Evolutionary conservation across 2,113 vertebrate species (phyloP), one percentile per base, ranked within the genome.

Genomic region (Ciconia stormi): DNA sequence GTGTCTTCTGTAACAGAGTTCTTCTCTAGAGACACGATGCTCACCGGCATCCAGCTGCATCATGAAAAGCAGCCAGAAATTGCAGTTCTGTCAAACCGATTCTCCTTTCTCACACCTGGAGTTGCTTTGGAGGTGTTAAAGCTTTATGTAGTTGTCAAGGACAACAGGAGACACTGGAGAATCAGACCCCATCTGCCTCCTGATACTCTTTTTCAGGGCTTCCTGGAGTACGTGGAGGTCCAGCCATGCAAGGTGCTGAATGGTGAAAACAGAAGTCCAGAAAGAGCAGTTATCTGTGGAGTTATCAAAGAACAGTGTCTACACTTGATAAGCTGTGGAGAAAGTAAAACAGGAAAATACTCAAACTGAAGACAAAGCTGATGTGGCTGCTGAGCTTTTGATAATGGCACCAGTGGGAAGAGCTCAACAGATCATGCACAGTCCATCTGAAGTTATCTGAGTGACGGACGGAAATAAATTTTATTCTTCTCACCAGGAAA

Each of bases 261-360:
- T 2, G 0, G 25, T 92, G 40, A 85, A 91, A 95, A 82, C 71
- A 36, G 42, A 91, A 94, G 61, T 72, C 65, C 73, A 79, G 61
- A 82, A 92, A 82, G 52, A 66, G 19, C 34, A 76, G 40, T 89
- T 91, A 53, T 70, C 66, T 71, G 8, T 59, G 32, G 30, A 69
- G 30, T 65, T 89, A 56, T 78, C 91, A 87, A 79, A 87, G 77
- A 93, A 40, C 65, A 77, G 40, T 56, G 81, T 76, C 91, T 84
- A n/a, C 29, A 53, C 30, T 56, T 0, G 49, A 87, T 93, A 93
- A 95, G 49, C 65, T 77, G 36, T 46, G 85, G 89, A 72, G 78
- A 85, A 94, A 91, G 62, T 89, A 69, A 82, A 93, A 29, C 49
- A 89, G 59, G 67, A 96, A 96, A 87, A 89, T 38, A 59, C 65